Conservation (phyloP, 53 echinoderm and acorn worm genomes). For the Echinarachnius parma region DNA sequence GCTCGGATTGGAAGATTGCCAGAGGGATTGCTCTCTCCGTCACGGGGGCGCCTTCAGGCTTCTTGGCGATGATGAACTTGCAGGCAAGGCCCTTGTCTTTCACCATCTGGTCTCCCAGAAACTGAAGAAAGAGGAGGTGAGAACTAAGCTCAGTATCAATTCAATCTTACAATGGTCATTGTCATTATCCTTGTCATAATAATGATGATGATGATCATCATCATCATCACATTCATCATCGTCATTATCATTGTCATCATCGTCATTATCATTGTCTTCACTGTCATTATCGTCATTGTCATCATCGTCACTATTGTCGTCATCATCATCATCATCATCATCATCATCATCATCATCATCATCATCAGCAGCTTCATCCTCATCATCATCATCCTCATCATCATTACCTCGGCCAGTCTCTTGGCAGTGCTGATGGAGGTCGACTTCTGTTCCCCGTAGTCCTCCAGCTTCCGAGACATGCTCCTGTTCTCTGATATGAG, state of each 20-base stretch:
- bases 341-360: not conserved
- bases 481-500: slow-evolving; percentile 95
- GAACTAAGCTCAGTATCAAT: not conserved
- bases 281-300: not conserved
- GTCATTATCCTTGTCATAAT: not conserved
- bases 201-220: not conserved
- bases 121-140: slow-evolving; percentile 32
- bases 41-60: slow-evolving; percentile 94
- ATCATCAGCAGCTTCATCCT: not conserved
- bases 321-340: not conserved
- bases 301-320: not conserved
- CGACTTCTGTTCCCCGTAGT: slow-evolving; percentile 95
- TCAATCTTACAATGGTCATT: not conserved
- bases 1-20: slow-evolving; percentile 93
- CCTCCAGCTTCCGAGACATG: slow-evolving; percentile 96
- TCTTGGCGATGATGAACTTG: slow-evolving; percentile 88
- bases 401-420: slow-evolving; percentile 97
- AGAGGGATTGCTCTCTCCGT: slow-evolving; percentile 92
- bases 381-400: too few relatives aligned
- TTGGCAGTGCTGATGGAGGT: slow-evolving; percentile 98
- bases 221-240: not conserved
- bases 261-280: slow-evolving; percentile 37
- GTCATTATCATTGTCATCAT: too few relatives aligned
- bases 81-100: slow-evolving; percentile 97
- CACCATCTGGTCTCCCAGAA: slow-evolving; percentile 98